Base-by-base conservation (phyloP, 2,888 invertebrate species). In the Platypus cylindrus region DNA sequence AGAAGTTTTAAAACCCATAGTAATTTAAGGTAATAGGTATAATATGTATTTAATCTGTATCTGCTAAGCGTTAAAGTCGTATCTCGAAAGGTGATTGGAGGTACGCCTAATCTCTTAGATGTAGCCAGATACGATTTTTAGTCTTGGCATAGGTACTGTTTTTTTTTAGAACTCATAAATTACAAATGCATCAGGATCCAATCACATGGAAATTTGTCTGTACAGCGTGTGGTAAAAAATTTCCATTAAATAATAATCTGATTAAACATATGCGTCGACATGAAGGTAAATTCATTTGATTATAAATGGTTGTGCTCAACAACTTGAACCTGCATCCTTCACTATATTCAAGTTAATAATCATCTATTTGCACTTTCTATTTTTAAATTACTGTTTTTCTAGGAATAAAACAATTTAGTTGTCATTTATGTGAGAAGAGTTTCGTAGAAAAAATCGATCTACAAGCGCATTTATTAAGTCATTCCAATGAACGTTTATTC, bases 101-200 rank as follows among this genome's bases (percentile, higher is more conserved):
- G n/a, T n/a, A n/a, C n/a, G n/a, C n/a, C n/a, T n/a, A n/a, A n/a
- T n/a, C n/a, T n/a, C n/a, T n/a, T n/a, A n/a, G n/a, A n/a, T n/a
- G n/a, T n/a, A n/a, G n/a, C n/a, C n/a, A n/a, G n/a, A n/a, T n/a
- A n/a, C n/a, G n/a, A n/a, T n/a, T n/a, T n/a, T n/a, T n/a, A n/a
- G n/a, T n/a, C n/a, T n/a, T n/a, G 9, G 29, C 14, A 18, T 30
- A 30, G n/a, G 12, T 17, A 5, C n/a, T 30, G 30, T 18, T 17
- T 30, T 32, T 17, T 30, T 46, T 36, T 27, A 48, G 52, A 26
- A 49, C 55, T 15, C 55, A 55, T 39, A 49, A 51, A 36, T 33
- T 53, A 5, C 52, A 55, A 4, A 54, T 56, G 17, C 58, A 58
- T 38, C 52, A 53, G 3, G 52, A 55, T 37, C 50, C 54, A 0